Evolutionary conservation across 2,113 vertebrate species (phyloP), one percentile per base, ranked within the genome.

Genomic region (human): DNA sequence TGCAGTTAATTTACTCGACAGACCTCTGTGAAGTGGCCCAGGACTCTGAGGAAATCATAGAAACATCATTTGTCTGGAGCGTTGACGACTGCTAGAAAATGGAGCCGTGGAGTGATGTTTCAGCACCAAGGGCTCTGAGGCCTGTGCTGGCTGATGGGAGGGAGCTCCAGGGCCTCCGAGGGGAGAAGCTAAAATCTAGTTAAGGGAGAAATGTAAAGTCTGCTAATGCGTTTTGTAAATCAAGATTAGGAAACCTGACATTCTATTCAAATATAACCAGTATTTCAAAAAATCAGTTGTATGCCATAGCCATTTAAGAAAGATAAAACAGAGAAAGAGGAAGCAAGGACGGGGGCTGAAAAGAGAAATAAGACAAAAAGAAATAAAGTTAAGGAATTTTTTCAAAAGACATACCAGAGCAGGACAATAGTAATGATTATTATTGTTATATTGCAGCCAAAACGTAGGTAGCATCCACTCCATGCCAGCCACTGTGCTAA

Each of bases 21-120:
- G 64, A 61, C 94, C 80, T 95, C 92, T 64, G 84, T 68, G 89
- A 93, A 88, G 61, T 89, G 66, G 76, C 89, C 94, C 91, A 50
- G 43, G 81, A 4, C 0, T 90, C 70, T 4, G 76, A 96, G 95
- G 88, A 93, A 97, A 96, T 92, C 89, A 40, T 2, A 96, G 96
- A 96, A 98, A 83, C 22, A 1, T 9, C 32, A 82, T 96, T 75
- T 64, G 59, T 84, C 95, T 57, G 84, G 59, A 48, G 64, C 43
- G 32, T 97, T 97, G 79, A 89, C 22, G 20, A 27, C 7, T 2
- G 40, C 87, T 76, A 64, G 40, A 93, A 97, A 90, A 66, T 45
- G 82, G 45, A 45, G 32, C 2, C 13, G 52, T 0, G n/a, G 64
- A 92, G 70, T 16, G 73, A 0, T 8, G 82, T 43, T 92, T 87